These are phyloP conservation scores for Dione vanillae DNA, from an alignment of 2,888 invertebrate genomes.

Conservation along the genomic window DNA sequence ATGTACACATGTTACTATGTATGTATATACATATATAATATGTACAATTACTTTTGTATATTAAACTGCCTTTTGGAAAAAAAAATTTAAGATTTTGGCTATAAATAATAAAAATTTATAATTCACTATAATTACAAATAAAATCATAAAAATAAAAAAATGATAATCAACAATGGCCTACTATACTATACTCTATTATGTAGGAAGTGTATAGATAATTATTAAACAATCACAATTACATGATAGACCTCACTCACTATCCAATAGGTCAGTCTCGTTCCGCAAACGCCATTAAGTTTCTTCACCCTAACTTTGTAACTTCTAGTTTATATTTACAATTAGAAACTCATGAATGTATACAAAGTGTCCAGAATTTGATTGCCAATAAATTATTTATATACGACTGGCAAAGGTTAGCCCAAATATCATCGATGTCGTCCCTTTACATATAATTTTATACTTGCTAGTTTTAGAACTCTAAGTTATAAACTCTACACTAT, in stretches of 20 bases:
- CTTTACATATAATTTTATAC: conserved; percentile 15
- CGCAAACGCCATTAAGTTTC: not conserved
- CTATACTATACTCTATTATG: too few relatives aligned
- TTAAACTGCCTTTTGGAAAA: too few relatives aligned
- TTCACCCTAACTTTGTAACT: conserved; percentile 1
- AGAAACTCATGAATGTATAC: conserved; percentile 16
- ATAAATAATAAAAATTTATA: too few relatives aligned
- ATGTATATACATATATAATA: too few relatives aligned
- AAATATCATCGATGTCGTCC: not conserved
- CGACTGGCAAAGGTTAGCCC: conserved; percentile 6
- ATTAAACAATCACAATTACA: too few relatives aligned
- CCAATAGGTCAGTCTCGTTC: not conserved
- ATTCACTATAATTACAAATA: too few relatives aligned
- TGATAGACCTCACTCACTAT: not conserved
- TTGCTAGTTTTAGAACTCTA: not conserved
- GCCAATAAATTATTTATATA: conserved; percentile 23
- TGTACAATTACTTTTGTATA: too few relatives aligned
- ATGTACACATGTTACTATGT: too few relatives aligned
- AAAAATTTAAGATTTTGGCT: too few relatives aligned
- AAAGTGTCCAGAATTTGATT: conserved; percentile 12
- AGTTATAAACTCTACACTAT: not conserved
- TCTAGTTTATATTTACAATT: conserved; percentile 2
- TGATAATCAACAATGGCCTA: too few relatives aligned
- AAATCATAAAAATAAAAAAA: too few relatives aligned
- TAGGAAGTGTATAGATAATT: too few relatives aligned